phyloP scores from a whole-genome alignment of 1,140 invertebrate species.

The Zaprionus inermis region DNA sequence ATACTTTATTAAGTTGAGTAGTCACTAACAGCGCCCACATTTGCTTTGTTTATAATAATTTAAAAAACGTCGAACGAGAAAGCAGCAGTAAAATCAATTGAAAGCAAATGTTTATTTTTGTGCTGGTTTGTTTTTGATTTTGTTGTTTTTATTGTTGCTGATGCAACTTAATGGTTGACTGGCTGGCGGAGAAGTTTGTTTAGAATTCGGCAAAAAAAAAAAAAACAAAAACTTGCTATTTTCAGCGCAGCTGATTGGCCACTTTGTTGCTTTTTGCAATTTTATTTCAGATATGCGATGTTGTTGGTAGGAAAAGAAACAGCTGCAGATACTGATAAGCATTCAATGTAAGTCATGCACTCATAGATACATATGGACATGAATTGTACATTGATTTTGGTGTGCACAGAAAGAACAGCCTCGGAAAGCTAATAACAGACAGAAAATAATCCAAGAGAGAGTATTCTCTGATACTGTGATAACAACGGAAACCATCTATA shows the following conservation, averaged over 20 bases:
- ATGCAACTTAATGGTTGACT: slow-evolving; percentile 27
- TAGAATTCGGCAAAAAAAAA: slow-evolving; percentile 23
- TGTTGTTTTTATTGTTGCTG: slow-evolving; percentile 16
- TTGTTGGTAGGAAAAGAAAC: not conserved
- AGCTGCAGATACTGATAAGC: not conserved
- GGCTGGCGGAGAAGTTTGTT: slow-evolving; percentile 32
- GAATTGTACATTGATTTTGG: slow-evolving; percentile 1
- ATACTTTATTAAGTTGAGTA: slow-evolving; percentile 33
- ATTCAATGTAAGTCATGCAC: not conserved
- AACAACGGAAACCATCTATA: slow-evolving; percentile 52
- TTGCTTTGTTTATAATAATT: slow-evolving; percentile 55
- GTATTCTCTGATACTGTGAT: not conserved
- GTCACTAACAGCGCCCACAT: slow-evolving; percentile 44
- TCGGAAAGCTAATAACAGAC: not conserved
- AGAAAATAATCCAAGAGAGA: not conserved
- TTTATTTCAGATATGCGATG: not conserved
- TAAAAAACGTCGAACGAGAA: slow-evolving; percentile 39
- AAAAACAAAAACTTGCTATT: slow-evolving; percentile 2
- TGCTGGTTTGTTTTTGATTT: slow-evolving; percentile 2
- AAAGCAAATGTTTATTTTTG: slow-evolving; percentile 36
- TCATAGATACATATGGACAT: slow-evolving; percentile 1
- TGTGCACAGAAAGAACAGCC: not conserved
- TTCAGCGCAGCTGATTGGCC: slow-evolving; percentile 2
- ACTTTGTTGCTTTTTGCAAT: not conserved
- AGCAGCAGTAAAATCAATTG: slow-evolving; percentile 19